Conservation (phyloP, 64 coral and sea anemone species). For the Dendrophyllia cribrosa region DNA sequence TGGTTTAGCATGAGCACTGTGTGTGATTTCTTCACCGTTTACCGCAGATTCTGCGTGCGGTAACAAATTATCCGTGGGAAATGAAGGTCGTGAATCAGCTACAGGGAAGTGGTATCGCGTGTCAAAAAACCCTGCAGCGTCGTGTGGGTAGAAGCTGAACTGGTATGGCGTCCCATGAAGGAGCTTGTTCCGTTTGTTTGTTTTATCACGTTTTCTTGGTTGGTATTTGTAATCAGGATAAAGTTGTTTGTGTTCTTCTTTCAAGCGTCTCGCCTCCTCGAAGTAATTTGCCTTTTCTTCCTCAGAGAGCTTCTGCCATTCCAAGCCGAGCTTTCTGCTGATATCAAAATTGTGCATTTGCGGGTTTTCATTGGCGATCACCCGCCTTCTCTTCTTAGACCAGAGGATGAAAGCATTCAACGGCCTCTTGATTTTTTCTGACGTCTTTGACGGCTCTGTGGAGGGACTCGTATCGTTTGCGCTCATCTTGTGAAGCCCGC, state of each 20-base stretch:
- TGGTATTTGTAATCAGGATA: slow-evolving; percentile 99
- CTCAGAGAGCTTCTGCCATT: slow-evolving; percentile 93
- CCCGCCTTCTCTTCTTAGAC: slow-evolving; percentile 93
- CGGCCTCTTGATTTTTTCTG: slow-evolving; percentile 98
- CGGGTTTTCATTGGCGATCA: slow-evolving; percentile 94
- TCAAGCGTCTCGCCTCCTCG: slow-evolving; percentile 89
- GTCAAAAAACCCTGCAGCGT: slow-evolving; percentile 53
- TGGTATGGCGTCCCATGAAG: slow-evolving; percentile 87
- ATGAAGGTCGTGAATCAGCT: slow-evolving; percentile 34
- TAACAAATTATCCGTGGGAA: background rate
- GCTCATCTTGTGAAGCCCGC: slow-evolving; percentile 42
- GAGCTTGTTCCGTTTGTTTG: slow-evolving; percentile 87
- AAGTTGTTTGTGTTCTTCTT: slow-evolving; percentile 93
- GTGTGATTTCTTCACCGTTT: slow-evolving; percentile 21
- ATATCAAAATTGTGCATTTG: slow-evolving; percentile 99
- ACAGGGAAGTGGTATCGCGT: slow-evolving; percentile 49
- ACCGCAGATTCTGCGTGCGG: background rate
- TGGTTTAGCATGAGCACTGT: slow-evolving; percentile 25
- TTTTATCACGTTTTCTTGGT: slow-evolving; percentile 92
- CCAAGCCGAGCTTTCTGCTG: slow-evolving; percentile 88
- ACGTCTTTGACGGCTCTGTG: slow-evolving; percentile 49
- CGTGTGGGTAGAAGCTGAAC: slow-evolving; percentile 77
- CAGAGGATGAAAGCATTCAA: slow-evolving; percentile 99
- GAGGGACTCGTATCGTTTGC: slow-evolving; percentile 5
- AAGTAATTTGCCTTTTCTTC: slow-evolving; percentile 94